Base-by-base conservation (phyloP, 2,113 vertebrate species). In the Nycticryphes semicollaris region DNA sequence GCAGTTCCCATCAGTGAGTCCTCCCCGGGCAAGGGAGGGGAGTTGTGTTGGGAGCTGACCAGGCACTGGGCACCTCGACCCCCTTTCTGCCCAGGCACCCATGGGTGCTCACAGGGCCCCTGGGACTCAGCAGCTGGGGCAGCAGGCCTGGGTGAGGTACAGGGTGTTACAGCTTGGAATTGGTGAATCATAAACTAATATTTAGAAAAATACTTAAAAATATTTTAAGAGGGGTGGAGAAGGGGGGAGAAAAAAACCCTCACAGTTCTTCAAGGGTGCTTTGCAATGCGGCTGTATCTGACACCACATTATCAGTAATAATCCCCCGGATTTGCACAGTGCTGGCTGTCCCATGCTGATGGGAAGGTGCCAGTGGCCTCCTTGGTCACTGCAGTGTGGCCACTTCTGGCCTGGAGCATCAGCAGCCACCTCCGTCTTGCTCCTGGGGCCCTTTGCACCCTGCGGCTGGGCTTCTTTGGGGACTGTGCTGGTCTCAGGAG, bases 31-130 rank as follows among this genome's bases (percentile, higher is more conserved):
- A 22, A 37, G 31, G 43, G 14, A 43, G 41, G 25, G n/a, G 35
- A n/a, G 19, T 3, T 14, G 1, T 1, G 0, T 6, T 1, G 1
- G 94, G 53, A 48, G 27, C 47, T 3, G 2, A 15, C 30, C 2
- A 17, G 41, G 31, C 14, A 21, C 12, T 1, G 1, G 33, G 48
- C 30, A 30, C 43, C 63, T 33, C 0, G 11, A 94, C 5, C 30
- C 21, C 37, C 13, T 59, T 74, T 63, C 77, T 69, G 39, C 15
- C 23, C 30, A 35, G 1, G 66, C 88, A 86, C 78, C 93, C 69
- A 2, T 15, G 56, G 24, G 64, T 85, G 87, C 74, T 54, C 10
- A 1, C 10, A 24, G 70, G 41, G 14, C 12, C n/a, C 17, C 33
- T 8, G 8, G 78, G 23, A 4, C 16, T 27, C 43, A 74, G 17